Percentiles rank a stretch among this genome's conserved stretches.
phyloP scores from a whole-genome alignment of 2,797 vertebrate genomes.

The Notolabrus celidotus region DNA sequence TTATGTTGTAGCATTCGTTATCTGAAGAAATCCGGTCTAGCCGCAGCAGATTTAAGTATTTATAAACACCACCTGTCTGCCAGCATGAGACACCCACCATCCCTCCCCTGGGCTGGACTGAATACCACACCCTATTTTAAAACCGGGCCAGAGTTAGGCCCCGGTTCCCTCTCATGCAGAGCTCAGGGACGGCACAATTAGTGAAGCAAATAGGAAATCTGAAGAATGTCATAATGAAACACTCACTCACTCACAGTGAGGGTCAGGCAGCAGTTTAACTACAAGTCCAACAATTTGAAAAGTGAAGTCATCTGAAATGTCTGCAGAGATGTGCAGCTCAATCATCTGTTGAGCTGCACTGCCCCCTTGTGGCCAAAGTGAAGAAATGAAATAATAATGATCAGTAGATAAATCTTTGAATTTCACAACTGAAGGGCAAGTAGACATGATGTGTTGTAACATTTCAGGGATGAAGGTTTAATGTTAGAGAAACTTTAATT shows the following conservation, averaged over 20 bases:
- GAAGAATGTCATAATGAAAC: not conserved
- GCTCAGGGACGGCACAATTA: not conserved
- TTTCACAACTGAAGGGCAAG: not conserved
- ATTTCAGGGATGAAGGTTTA: no score
- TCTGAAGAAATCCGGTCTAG: slow-evolving; percentile 30
- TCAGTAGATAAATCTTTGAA: not conserved
- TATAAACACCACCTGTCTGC: slow-evolving; percentile 77
- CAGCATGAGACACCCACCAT: slow-evolving; percentile 35
- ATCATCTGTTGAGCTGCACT: slow-evolving; percentile 39
- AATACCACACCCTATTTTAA: slow-evolving; percentile 72
- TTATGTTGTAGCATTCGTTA: not conserved
- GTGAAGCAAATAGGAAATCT: no score
- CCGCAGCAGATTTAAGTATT: slow-evolving; percentile 67
- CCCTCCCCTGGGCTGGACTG: slow-evolving; percentile 39
- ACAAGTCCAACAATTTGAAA: not conserved
- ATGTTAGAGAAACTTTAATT: no score
- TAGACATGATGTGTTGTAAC: no score
- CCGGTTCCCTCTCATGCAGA: not conserved
- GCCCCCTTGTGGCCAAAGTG: slow-evolving; percentile 52
- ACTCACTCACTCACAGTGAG: no score
- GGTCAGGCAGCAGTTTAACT: not conserved
- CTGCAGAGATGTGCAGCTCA: no score
- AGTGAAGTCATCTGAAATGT: not conserved
- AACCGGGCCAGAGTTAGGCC: slow-evolving; percentile 30
- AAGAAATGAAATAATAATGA: not conserved